phyloP scores from a whole-genome alignment of 23 tunicate genomes.

The Oikopleura albicans region DNA sequence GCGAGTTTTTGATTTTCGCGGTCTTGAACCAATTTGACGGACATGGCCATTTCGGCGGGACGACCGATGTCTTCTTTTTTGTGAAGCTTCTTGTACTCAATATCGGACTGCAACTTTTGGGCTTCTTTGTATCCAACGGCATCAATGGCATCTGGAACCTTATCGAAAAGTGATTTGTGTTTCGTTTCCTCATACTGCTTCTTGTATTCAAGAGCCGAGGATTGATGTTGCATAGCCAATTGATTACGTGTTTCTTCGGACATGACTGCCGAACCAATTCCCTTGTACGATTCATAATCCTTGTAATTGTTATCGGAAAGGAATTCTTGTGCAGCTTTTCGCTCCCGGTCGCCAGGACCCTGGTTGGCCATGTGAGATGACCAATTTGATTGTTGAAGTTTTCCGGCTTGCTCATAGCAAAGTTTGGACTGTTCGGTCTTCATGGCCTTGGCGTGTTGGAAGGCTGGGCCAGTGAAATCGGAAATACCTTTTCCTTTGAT shows the following conservation, averaged over 20 bases:
- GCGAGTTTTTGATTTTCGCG: slow-evolving; percentile 39
- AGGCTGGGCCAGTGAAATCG: slow-evolving; percentile 13
- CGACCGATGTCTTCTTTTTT: slow-evolving; percentile 58
- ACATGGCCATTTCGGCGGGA: slow-evolving; percentile 44
- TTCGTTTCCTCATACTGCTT: slow-evolving; percentile 31
- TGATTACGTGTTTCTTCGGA: slow-evolving; percentile 7
- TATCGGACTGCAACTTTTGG: slow-evolving; percentile 8
- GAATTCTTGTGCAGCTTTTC: slow-evolving; percentile 27
- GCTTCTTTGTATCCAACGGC: neutral
- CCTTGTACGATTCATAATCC: slow-evolving; percentile 9
- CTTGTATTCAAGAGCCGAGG: slow-evolving; percentile 61
- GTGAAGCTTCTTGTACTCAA: slow-evolving; percentile 46
- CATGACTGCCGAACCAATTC: slow-evolving; percentile 7
- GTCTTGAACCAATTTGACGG: slow-evolving; percentile 38
- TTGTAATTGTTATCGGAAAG: slow-evolving; percentile 64
- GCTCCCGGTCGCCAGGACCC: neutral
- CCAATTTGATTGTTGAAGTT: neutral
- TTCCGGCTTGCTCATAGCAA: neutral
- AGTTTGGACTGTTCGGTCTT: slow-evolving; percentile 3
- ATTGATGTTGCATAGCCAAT: slow-evolving; percentile 20
- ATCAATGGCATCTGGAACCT: neutral
- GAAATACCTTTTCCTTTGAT: neutral
- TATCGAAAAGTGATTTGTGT: neutral
- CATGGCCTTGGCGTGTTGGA: neutral
- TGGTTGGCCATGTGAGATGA: slow-evolving; percentile 6